These are phyloP conservation scores for Sciurus niger DNA, from an alignment of 2,113 vertebrate species.

Conservation along the genomic window DNA sequence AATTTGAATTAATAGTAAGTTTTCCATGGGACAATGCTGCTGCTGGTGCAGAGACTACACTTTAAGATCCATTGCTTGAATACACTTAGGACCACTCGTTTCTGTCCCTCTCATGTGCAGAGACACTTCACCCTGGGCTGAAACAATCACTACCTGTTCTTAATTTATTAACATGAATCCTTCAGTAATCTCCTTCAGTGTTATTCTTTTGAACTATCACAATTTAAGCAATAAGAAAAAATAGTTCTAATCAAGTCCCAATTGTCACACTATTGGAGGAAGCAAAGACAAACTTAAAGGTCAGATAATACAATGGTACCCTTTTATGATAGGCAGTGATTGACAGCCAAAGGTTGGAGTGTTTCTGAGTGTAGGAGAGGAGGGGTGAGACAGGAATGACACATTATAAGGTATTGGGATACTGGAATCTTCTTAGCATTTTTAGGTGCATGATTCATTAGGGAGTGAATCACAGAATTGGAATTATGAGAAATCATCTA, in stretches of 20 bases:
- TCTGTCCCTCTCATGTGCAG: background rate
- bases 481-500: background rate
- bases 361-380: background rate
- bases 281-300: background rate
- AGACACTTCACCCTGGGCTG: background rate
- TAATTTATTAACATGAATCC: background rate
- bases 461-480: conserved; percentile 9
- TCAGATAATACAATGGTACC: background rate
- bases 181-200: background rate
- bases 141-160: background rate
- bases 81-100: background rate
- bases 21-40: background rate
- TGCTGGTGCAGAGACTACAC: background rate
- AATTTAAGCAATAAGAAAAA: background rate
- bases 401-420: background rate
- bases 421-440: background rate
- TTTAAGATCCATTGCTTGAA: background rate
- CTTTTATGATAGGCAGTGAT: background rate
- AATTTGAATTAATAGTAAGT: background rate
- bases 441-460: background rate
- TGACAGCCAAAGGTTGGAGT: background rate
- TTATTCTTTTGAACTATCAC: background rate
- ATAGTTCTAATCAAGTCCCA: background rate
- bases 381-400: background rate
- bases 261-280: background rate